Base-by-base conservation (phyloP, 2,888 invertebrate genomes). In the Idaea aversata region DNA sequence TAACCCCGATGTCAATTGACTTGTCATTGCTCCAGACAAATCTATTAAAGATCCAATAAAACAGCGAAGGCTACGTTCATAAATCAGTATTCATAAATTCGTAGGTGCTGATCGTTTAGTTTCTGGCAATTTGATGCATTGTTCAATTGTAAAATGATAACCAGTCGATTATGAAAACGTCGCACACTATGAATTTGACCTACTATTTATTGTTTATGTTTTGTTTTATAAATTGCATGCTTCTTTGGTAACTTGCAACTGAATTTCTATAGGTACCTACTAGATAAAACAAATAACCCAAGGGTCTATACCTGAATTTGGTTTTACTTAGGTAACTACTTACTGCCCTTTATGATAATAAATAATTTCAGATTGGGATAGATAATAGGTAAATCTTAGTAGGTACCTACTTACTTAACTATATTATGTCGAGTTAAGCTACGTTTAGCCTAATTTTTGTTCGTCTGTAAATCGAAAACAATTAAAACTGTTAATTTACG, bases 11-110 rank as follows among this genome's bases (percentile, higher is more conserved):
- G 77, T 79, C 77, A 80, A 81, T 79, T 81, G 71, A 76, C 77
- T 80, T 84, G 83, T 84, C 79, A 85, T 80, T 81, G 80, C 74
- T 77, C 71, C 75, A 81, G 77, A 82, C 82, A 81, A 73, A 81
- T 84, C 80, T 77, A 85, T 83, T 85, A 87, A 76, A 72, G 75
- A 76, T 78, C 74, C 75, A 78, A 81, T 79, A 77, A 75, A 73
- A 76, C 15, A 5, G 61, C 47, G 47, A 47, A 47, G 47, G 47
- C 47, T 47, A 47, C 47, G 47, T 47, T 47, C 47, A 47, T 47
- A 47, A 47, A 47, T 47, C 47, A 47, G 47, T 38, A 38, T 6
- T 6, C 10, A 38, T 6, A 13, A 6, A 38, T 4, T 6, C 38
- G 38, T 13, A 13, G 7, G 47, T 47, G 47, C 4, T 47, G 47